These are phyloP conservation scores for Cladopsammia gracilis DNA, from an alignment of 64 coral and sea anemone genomes.

Conservation along the genomic window DNA sequence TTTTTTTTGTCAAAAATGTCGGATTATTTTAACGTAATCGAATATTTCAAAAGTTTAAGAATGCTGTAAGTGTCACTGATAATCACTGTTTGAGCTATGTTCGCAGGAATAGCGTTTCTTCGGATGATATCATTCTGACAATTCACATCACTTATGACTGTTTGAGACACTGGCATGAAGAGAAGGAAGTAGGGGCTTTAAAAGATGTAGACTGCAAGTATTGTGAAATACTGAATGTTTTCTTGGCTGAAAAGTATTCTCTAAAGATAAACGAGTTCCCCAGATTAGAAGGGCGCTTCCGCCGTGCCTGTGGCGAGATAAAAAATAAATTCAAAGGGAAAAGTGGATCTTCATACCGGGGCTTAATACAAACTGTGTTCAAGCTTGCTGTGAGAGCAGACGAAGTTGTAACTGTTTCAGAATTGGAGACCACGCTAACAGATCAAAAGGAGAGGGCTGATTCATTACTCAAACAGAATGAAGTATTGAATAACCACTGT, in stretches of 20 bases:
- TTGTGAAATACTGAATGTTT: not conserved
- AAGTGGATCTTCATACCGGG: not conserved
- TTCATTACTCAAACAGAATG: no score
- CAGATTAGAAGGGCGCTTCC: not conserved
- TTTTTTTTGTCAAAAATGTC: conserved; percentile 18
- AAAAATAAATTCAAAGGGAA: not conserved
- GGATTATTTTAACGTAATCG: not conserved
- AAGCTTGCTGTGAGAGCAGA: no score
- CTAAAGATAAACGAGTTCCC: not conserved
- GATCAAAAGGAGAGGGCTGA: no score
- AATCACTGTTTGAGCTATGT: not conserved
- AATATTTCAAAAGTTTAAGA: conserved; percentile 9
- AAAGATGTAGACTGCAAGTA: not conserved
- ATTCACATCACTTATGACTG: not conserved
- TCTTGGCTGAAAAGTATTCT: not conserved
- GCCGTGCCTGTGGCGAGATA: not conserved
- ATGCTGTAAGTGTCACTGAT: not conserved
- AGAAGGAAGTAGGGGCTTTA: not conserved
- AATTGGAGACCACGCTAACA: no score
- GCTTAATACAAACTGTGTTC: no score
- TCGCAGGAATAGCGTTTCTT: not conserved
- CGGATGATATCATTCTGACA: not conserved
- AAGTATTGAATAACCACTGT: no score
- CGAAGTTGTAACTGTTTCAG: no score
- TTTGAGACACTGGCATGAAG: not conserved